Base-by-base conservation (phyloP, 35 echinoderm and acorn worm genomes). In the Holothuria glaberrima region DNA sequence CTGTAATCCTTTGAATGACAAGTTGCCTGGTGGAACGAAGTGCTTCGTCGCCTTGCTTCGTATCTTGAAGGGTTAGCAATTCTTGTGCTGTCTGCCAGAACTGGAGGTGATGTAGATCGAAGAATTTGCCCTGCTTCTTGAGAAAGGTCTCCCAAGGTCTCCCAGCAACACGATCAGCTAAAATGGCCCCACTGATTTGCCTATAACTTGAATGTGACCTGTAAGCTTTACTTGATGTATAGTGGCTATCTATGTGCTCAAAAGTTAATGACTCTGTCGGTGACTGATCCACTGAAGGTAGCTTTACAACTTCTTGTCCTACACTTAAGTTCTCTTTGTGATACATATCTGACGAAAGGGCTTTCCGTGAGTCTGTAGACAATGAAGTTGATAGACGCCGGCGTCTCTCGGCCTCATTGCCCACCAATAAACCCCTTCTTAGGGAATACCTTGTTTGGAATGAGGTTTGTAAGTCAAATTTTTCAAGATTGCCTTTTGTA, bases 71-170 rank as follows among this genome's bases (percentile, higher is more conserved):
- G 13, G 48, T 79, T 0, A 99, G 50, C 41, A 91, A 93, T 41
- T 99, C 97, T 69, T 95, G 93, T 6, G 89, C 61, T 28, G 68
- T 86, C 63, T 95, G 93, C 91, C 91, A 99, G 71, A 99, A 99
- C 21, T 81, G 67, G 20, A 99, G 52, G 80, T 93, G 94, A 46
- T 90, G 70, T 9, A 93, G 17, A 25, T 93, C 91, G 5, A 34
- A 71, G 28, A 56, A 62, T 16, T 88, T 89, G 6, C 80, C 45
- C 6, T 81, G 84, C 18, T 69, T 59, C 21, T 61, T 75, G 17
- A 99, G 32, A 52, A 93, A 95, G n/a, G 81, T 93, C 83, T 77
- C 86, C 72, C 91, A 93, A 9, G 97, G 97, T 48, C 85, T 48
- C 19, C 93, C 97, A 2, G 97, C 97, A 9, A 99, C 56, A 61